Evolutionary conservation across 2,888 invertebrate species (phyloP).

Genomic region (Ophion slaviceki): DNA sequence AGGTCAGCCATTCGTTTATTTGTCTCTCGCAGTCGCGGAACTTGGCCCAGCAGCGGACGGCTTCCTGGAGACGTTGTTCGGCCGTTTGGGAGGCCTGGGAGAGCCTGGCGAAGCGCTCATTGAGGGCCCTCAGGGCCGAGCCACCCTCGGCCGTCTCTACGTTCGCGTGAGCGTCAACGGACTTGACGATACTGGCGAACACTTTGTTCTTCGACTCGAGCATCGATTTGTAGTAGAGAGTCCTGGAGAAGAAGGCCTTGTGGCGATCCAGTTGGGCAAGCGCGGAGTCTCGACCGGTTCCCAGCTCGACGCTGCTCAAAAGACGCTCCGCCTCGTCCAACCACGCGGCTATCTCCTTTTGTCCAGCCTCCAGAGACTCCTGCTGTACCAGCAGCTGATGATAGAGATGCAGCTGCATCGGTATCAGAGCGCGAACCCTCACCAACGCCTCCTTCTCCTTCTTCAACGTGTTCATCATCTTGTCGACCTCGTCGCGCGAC

Average conservation of each 20-base stretch:
- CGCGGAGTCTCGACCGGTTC: conserved; percentile 89
- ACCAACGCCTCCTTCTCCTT: conserved; percentile 95
- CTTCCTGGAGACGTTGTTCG: conserved; percentile 92
- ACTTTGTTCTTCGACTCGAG: conserved; percentile 97
- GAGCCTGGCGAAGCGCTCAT: conserved; percentile 92
- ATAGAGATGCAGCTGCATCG: conserved; percentile 92
- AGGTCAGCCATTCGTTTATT: conserved; percentile 94
- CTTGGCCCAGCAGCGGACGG: conserved; percentile 93
- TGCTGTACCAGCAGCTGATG: conserved; percentile 94
- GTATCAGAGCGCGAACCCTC: conserved; percentile 92
- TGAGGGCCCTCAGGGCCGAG: conserved; percentile 90
- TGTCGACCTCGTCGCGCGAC: conserved; percentile 95
- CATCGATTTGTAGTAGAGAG: conserved; percentile 96
- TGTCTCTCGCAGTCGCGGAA: conserved; percentile 91
- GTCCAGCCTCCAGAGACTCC: conserved; percentile 94
- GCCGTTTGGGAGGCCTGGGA: conserved; percentile 90
- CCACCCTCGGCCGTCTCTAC: conserved; percentile 90
- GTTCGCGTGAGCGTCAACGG: conserved; percentile 90
- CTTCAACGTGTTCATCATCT: conserved; percentile 94
- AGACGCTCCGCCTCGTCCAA: conserved; percentile 92
- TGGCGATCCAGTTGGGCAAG: conserved; percentile 92
- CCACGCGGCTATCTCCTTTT: conserved; percentile 94
- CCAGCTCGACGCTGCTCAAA: conserved; percentile 86
- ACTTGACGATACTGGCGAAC: conserved; percentile 92
- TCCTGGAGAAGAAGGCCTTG: conserved; percentile 94